These are phyloP conservation scores for Ailurus styani DNA, from an alignment of 2,113 vertebrate species.

Conservation along the genomic window DNA sequence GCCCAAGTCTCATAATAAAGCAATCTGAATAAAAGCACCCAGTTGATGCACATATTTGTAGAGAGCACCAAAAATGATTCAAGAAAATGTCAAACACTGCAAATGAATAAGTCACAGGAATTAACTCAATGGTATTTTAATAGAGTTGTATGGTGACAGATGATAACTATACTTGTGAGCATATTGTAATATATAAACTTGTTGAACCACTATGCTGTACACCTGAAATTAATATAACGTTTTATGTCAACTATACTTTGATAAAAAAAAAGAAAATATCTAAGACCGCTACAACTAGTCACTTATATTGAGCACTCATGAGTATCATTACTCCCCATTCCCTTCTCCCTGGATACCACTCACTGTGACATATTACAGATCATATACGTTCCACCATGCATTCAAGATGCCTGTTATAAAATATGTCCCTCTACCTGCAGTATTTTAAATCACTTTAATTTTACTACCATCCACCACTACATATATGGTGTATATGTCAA, in stretches of 20 bases:
- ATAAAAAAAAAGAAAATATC: neutral
- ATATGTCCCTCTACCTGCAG: neutral
- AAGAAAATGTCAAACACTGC: neutral
- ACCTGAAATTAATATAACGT: neutral
- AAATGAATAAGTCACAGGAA: neutral
- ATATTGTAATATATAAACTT: neutral
- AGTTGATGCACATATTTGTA: neutral
- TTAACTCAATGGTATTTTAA: neutral
- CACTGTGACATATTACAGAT: neutral
- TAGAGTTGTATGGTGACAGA: neutral
- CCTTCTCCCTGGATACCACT: neutral
- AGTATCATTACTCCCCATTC: neutral
- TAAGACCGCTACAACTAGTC: neutral
- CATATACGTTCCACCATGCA: neutral
- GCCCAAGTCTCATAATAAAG: neutral
- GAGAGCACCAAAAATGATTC: neutral
- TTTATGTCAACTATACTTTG: neutral
- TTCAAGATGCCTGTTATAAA: neutral
- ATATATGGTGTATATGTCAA: neutral
- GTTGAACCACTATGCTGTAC: neutral
- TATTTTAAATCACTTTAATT: neutral
- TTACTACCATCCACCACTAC: neutral
- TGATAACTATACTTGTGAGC: neutral
- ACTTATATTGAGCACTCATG: neutral
- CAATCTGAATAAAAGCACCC: neutral